Evolutionary conservation across 2,888 invertebrate species (phyloP).

Genomic region (Drosophila peninsularis): DNA sequence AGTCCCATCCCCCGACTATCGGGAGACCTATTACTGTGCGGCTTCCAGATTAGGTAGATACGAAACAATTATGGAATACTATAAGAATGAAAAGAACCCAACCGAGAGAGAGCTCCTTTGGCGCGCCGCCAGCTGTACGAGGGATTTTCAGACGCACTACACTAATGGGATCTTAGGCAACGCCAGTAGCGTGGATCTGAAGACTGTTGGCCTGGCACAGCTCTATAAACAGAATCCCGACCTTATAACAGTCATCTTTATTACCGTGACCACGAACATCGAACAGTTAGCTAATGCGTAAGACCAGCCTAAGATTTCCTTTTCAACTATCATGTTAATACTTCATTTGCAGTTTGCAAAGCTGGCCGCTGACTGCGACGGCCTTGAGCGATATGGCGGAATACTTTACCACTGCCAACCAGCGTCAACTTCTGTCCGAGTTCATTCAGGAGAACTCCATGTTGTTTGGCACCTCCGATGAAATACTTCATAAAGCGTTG

Average conservation of each 20-base stretch:
- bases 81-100: slow-evolving; percentile 85
- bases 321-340: background rate
- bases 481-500: slow-evolving; percentile 59
- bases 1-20: slow-evolving; percentile 66
- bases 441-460: slow-evolving; percentile 53
- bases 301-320: slow-evolving; percentile 29
- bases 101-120: slow-evolving; percentile 89
- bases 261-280: slow-evolving; percentile 54
- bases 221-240: slow-evolving; percentile 86
- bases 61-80: slow-evolving; percentile 4
- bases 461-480: slow-evolving; percentile 59
- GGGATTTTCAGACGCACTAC: slow-evolving; percentile 85
- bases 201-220: slow-evolving; percentile 76
- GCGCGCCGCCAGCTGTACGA: slow-evolving; percentile 88
- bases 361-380: slow-evolving; percentile 68
- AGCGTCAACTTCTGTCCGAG: slow-evolving; percentile 51
- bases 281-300: slow-evolving; percentile 63
- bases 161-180: slow-evolving; percentile 85
- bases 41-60: slow-evolving; percentile 51
- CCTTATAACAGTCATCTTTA: slow-evolving; percentile 65
- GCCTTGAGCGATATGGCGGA: slow-evolving; percentile 63
- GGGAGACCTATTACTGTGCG: slow-evolving; percentile 71
- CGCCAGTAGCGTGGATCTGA: slow-evolving; percentile 51
- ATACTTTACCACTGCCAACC: slow-evolving; percentile 68
- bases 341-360: slow-evolving; percentile 57